A percentile compares a stretch with the other conserved stretches of the same genome.
Conservation (phyloP, 2,888 invertebrate genomes). For the Melikaiella ostensackeni region DNA sequence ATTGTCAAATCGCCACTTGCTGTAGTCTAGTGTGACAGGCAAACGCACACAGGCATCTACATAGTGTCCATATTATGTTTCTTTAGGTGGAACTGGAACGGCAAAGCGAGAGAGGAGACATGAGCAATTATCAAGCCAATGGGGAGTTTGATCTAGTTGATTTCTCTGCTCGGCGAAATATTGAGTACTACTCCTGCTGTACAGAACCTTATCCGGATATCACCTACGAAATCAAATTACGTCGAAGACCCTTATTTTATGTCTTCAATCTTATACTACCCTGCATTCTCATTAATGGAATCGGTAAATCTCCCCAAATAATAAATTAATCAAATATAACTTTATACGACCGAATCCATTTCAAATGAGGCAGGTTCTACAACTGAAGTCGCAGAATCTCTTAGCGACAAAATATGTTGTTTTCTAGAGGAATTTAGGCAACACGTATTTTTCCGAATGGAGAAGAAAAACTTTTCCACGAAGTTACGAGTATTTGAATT, state of each 20-base stretch:
- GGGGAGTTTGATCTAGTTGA: slow-evolving; percentile 92
- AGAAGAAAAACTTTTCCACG: too few relatives aligned
- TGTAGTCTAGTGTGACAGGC: not conserved
- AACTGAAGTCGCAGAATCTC: too few relatives aligned
- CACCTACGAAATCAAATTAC: slow-evolving; percentile 87
- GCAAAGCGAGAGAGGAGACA: slow-evolving; percentile 89
- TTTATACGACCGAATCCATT: not conserved
- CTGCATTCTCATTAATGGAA: slow-evolving; percentile 90
- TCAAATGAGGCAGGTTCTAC: too few relatives aligned
- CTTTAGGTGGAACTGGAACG: slow-evolving; percentile 85
- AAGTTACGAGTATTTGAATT: too few relatives aligned
- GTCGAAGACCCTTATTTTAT: slow-evolving; percentile 89
- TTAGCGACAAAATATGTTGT: too few relatives aligned
- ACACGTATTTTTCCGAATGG: too few relatives aligned
- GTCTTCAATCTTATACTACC: slow-evolving; percentile 92
- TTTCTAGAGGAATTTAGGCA: too few relatives aligned
- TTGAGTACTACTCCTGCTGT: slow-evolving; percentile 89
- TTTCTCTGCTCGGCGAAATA: slow-evolving; percentile 85
- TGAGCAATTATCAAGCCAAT: slow-evolving; percentile 93
- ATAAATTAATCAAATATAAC: not conserved
- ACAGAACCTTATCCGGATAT: slow-evolving; percentile 91
- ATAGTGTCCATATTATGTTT: slow-evolving; percentile 5
- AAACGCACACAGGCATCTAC: slow-evolving; percentile 24
- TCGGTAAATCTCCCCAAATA: slow-evolving; percentile 80
- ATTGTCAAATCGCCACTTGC: slow-evolving; percentile 19